A percentile compares a stretch with the other conserved stretches of the same genome.
Conservation (phyloP, 2,888 invertebrate genomes). For the Papilio elwesi region DNA sequence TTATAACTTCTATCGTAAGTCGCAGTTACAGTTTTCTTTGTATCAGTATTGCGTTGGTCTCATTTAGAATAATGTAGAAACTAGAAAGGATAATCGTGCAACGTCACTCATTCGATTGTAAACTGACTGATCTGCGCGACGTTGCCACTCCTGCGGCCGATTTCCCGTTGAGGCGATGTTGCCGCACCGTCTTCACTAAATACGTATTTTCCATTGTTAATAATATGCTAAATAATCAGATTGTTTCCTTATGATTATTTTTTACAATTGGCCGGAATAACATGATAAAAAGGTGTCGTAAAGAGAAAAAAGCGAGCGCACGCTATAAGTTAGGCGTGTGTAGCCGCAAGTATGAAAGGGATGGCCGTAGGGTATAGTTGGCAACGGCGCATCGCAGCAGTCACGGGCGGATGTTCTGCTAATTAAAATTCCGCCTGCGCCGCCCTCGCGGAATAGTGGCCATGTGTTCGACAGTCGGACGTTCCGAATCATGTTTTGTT, state of each 20-base stretch:
- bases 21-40: slow-evolving; percentile 74
- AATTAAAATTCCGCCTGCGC: slow-evolving; percentile 85
- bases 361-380: slow-evolving; percentile 65
- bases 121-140: slow-evolving; percentile 69
- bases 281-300: slow-evolving; percentile 57
- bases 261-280: slow-evolving; percentile 53
- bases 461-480: slow-evolving; percentile 81
- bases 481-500: slow-evolving; percentile 80
- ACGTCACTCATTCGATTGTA: slow-evolving; percentile 79
- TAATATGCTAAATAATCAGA: slow-evolving; percentile 47
- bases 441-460: slow-evolving; percentile 84
- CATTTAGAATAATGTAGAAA: slow-evolving; percentile 77
- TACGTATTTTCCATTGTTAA: slow-evolving; percentile 71
- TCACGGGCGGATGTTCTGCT: slow-evolving; percentile 84
- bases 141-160: slow-evolving; percentile 76
- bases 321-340: slow-evolving; percentile 47
- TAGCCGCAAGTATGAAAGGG: slow-evolving; percentile 62
- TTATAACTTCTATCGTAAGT: slow-evolving; percentile 72
- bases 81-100: slow-evolving; percentile 81
- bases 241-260: slow-evolving; percentile 46
- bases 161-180: slow-evolving; percentile 78
- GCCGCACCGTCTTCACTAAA: slow-evolving; percentile 65
- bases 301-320: slow-evolving; percentile 57
- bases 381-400: slow-evolving; percentile 77
- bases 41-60: slow-evolving; percentile 81